phyloP scores from a whole-genome alignment of 1,140 invertebrate species.

The Papilio dardanus region DNA sequence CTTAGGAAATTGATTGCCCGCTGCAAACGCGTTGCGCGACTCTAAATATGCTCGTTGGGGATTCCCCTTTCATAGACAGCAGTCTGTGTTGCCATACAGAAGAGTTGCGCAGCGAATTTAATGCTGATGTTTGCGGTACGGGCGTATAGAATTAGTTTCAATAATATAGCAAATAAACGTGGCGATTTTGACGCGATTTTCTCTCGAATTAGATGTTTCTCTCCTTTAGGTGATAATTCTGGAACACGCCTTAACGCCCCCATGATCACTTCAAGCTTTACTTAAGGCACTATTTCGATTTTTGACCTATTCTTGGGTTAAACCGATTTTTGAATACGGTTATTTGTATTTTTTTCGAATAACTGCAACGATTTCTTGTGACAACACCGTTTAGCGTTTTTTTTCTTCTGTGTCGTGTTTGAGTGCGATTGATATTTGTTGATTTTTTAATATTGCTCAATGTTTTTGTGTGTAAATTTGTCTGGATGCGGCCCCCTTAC shows the following conservation, averaged over 20 bases:
- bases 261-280: slow-evolving; percentile 34
- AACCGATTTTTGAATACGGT: slow-evolving; percentile 48
- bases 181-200: slow-evolving; percentile 52
- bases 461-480: slow-evolving; percentile 61
- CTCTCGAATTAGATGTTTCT: slow-evolving; percentile 51
- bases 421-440: slow-evolving; percentile 60
- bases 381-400: slow-evolving; percentile 55
- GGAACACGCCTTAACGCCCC: slow-evolving; percentile 58
- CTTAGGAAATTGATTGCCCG: slow-evolving; percentile 66
- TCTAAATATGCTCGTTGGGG: slow-evolving; percentile 35
- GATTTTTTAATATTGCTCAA: slow-evolving; percentile 73
- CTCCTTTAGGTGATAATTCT: slow-evolving; percentile 58
- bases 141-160: slow-evolving; percentile 56
- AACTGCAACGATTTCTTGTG: slow-evolving; percentile 40
- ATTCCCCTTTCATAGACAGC: not conserved
- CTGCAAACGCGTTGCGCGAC: slow-evolving; percentile 44
- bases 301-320: slow-evolving; percentile 46
- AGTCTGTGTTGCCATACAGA: not conserved
- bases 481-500: slow-evolving; percentile 55
- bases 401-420: slow-evolving; percentile 46
- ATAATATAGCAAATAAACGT: slow-evolving; percentile 54
- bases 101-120: not conserved
- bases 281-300: slow-evolving; percentile 38
- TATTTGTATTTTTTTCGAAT: slow-evolving; percentile 43
- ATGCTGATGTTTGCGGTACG: not conserved